Evolutionary conservation across 2,888 invertebrate species (phyloP), one percentile per base, ranked within the genome.

Genomic region (Hyppa rectilinea): DNA sequence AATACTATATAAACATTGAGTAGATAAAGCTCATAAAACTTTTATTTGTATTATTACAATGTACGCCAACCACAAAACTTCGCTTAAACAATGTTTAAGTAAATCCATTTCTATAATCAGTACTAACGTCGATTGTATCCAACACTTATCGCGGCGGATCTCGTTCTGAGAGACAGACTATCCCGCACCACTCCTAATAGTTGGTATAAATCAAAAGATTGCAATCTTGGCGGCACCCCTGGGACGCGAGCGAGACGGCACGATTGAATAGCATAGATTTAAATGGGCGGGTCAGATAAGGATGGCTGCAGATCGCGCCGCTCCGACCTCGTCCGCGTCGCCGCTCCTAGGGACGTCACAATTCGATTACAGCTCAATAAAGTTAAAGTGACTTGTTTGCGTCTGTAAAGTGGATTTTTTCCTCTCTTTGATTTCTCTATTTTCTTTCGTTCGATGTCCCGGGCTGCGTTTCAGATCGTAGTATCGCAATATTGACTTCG

Each of bases 131-230:
- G 93, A 93, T 94, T 89, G 93, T 93, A 93, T 92, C 92, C 89
- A 82, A 85, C 90, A 86, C 89, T 94, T 95, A 95, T 95, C 95
- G 91, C 84, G 84, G 82, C 82, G 85, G 88, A 95, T 95, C 94
- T 92, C 91, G 91, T 89, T 91, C 89, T 86, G 84, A 92, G 91
- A 94, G 93, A 95, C 95, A 92, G 92, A 95, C 92, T 92, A 93
- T 92, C 93, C 95, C 92, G 92, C 92, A 91, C 88, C 92, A 92
- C 92, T 95, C 95, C 96, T 96, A 96, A 96, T 96, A 96, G 95
- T 96, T 95, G 95, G 94, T 95, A 96, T 96, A 96, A 96, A 96
- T 96, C 96, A 96, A 95, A 96, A 96, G 96, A 96, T 96, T 95
- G 95, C 96, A 95, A 95, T 96, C 95, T 95, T 93, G 90, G 90